Conservation (phyloP, 2,797 vertebrate species). For the Cichlasoma orientale region DNA sequence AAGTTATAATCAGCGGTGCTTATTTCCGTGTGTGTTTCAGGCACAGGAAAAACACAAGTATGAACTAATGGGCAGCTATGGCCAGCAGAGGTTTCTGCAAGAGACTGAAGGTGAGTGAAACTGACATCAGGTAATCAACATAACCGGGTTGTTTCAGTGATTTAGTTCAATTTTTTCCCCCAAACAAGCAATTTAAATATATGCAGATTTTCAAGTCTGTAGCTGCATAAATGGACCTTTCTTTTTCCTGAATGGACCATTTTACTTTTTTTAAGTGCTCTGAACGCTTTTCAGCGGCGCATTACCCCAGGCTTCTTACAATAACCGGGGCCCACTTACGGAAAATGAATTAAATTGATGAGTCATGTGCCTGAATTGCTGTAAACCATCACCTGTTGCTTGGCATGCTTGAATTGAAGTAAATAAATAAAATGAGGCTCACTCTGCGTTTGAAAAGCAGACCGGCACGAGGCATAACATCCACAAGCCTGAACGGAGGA, state of each 20-base stretch:
- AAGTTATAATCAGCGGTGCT: constrained; percentile 2
- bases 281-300: background rate
- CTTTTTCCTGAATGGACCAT: background rate
- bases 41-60: constrained; percentile 75
- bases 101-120: constrained; percentile 74
- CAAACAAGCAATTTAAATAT: background rate
- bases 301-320: background rate
- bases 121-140: background rate
- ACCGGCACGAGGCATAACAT: background rate
- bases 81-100: constrained; percentile 66
- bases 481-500: background rate
- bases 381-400: constrained; percentile 11
- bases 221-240: background rate
- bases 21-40: constrained; percentile 57
- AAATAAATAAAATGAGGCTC: constrained; percentile 13
- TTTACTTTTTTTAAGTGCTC: constrained; percentile 1
- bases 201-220: background rate
- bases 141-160: background rate
- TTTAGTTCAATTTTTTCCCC: background rate
- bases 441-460: background rate
- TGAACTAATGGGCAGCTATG: constrained; percentile 71
- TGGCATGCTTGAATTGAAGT: background rate
- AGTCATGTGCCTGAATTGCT: constrained; percentile 22
- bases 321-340: background rate
- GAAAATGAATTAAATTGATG: constrained; percentile 30